Conservation (phyloP, 2,797 vertebrate species). For the Spinus pinus region DNA sequence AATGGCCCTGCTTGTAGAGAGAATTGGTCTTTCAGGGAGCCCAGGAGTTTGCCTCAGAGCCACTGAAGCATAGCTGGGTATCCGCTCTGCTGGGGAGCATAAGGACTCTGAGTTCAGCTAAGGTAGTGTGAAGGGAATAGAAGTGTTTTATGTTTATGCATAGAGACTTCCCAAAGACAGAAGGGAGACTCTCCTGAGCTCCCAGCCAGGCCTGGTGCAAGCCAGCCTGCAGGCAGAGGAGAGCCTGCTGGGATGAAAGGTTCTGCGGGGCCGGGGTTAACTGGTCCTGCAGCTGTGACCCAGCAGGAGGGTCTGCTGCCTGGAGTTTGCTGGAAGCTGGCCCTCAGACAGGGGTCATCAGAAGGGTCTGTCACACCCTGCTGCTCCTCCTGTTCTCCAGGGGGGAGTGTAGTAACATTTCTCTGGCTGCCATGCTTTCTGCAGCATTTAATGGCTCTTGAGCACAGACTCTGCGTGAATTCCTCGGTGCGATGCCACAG, state of each 20-base stretch:
- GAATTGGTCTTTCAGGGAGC: conserved; percentile 16
- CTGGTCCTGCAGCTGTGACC: neutral
- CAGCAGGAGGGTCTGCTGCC: neutral
- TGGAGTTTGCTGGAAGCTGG: neutral
- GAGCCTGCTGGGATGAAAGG: neutral
- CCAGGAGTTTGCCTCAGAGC: neutral
- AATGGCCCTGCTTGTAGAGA: neutral
- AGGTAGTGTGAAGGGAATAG: neutral
- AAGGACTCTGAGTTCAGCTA: neutral
- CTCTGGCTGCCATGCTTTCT: accelerated
- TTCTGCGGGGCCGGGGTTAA: accelerated
- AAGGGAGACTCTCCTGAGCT: neutral
- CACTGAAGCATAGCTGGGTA: neutral
- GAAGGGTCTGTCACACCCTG: neutral
- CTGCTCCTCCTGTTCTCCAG: neutral
- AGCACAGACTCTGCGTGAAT: neutral
- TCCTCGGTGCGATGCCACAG: neutral
- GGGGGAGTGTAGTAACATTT: accelerated
- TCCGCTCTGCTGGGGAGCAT: neutral
- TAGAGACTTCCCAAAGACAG: neutral
- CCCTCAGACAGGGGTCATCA: neutral
- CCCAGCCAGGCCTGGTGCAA: neutral
- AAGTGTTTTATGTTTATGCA: neutral
- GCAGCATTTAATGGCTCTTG: neutral
- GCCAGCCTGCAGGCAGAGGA: neutral